Conservation (phyloP, 2,888 invertebrate species). For the Molorchus minor region DNA sequence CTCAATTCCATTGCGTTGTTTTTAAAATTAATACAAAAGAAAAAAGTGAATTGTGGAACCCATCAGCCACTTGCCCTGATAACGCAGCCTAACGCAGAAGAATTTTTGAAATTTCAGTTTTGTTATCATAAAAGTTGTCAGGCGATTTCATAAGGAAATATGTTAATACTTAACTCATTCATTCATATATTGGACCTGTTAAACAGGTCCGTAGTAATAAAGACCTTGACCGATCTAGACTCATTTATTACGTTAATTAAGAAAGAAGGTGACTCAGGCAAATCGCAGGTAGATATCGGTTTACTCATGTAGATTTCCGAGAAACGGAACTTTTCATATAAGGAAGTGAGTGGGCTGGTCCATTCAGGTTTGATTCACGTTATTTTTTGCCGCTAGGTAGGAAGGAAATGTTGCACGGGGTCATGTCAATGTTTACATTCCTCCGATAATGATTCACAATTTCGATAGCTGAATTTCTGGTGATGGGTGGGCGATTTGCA, state of each 20-base stretch:
- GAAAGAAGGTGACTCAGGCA: slow-evolving; percentile 20
- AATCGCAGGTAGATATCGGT: background rate
- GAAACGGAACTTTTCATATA: slow-evolving; percentile 21
- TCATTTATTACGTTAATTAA: slow-evolving; percentile 14
- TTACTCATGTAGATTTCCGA: slow-evolving; percentile 28
- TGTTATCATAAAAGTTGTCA: background rate
- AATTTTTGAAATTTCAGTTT: background rate
- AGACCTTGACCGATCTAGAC: slow-evolving; percentile 30
- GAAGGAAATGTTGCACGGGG: slow-evolving; percentile 6
- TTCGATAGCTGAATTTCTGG: background rate
- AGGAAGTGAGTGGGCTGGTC: slow-evolving; percentile 21
- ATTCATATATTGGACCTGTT: slow-evolving; percentile 2
- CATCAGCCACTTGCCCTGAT: too few species aligned
- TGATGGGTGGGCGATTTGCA: background rate
- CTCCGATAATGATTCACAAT: slow-evolving; percentile 11
- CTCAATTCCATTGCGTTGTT: too few species aligned
- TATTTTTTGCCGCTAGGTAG: slow-evolving; percentile 3
- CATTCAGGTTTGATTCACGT: slow-evolving; percentile 28
- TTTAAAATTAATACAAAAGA: too few species aligned
- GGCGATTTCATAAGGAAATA: too few species aligned
- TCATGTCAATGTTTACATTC: slow-evolving; percentile 14
- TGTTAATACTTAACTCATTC: background rate
- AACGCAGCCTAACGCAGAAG: background rate
- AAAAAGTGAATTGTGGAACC: too few species aligned
- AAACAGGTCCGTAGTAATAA: slow-evolving; percentile 25